Base-by-base conservation (phyloP, 2,888 invertebrate species). In the Xylota segnis region DNA sequence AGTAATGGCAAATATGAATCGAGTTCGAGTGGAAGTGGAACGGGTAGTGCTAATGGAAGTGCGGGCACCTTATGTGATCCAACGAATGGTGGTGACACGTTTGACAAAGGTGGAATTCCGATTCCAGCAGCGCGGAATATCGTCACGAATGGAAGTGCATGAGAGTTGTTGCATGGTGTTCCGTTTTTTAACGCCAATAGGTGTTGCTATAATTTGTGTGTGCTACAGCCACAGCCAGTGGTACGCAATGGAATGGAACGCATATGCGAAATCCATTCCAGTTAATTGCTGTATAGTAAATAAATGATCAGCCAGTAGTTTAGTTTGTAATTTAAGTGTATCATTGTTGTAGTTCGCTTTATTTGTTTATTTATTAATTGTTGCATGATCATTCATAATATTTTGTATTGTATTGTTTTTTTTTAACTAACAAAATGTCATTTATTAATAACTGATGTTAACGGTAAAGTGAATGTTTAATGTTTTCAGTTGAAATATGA, bases 71-170 rank as follows among this genome's bases (percentile, higher is more conserved):
- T 82, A 3, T 72, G 76, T 54, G 82, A 86, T 32, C 86, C 77
- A 63, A 16, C 72, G 1, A 86, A 50, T 23, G 61, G 52, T 65
- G 66, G 7, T 50, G 76, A 83, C 14, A n/a, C 50, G 10, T 84
- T 56, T 34, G 76, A 86, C 6, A 82, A 82, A 32, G 66, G 56
- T 10, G 66, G 59, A 52, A 65, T 77, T 37, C 87, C 87, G 27
- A 72, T 87, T 54, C 87, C 87, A 68, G 87, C 87, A 37, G 61
- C 61, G 72, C 87, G 87, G 59, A 84, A 77, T 76, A 63, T 87
- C 54, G 66, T 87, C 79, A 47, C 65, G 37, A 87, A 87, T 59
- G 76, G 83, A 79, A 81, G 43, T 74, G 87, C 87, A 81, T 87
- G 50, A 78, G 71, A 61, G n/a, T 61, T 45, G 45, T n/a, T 47